phyloP scores from a whole-genome alignment of 2,888 invertebrate species.

The Gasteruption jaculator region DNA sequence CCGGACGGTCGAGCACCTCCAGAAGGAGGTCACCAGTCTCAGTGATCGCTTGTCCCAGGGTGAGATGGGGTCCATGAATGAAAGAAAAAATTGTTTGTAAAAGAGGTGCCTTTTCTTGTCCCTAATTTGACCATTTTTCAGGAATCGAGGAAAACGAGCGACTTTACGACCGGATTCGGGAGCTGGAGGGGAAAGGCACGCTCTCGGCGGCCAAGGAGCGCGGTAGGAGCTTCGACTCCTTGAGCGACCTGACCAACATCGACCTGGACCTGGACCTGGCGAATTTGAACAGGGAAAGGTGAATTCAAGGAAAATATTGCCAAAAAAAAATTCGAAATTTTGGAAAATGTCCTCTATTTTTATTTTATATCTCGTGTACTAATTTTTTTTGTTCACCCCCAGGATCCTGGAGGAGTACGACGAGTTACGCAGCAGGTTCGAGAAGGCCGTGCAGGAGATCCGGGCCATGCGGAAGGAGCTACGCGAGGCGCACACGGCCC shows the following conservation, averaged over 20 bases:
- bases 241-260: slow-evolving; percentile 76
- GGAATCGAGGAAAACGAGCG: slow-evolving; percentile 74
- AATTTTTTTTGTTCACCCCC: slow-evolving; percentile 11
- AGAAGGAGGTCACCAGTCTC: slow-evolving; percentile 64
- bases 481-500: slow-evolving; percentile 73
- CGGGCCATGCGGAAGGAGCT: slow-evolving; percentile 77
- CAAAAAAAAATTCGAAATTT: not conserved
- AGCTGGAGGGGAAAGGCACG: slow-evolving; percentile 62
- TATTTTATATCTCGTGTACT: not conserved
- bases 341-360: not conserved
- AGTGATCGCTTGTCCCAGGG: slow-evolving; percentile 65
- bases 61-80: slow-evolving; percentile 16
- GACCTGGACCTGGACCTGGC: slow-evolving; percentile 73
- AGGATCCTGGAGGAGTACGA: slow-evolving; percentile 76
- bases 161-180: slow-evolving; percentile 67
- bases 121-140: slow-evolving; percentile 23
- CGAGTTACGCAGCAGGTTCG: slow-evolving; percentile 71
- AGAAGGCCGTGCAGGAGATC: slow-evolving; percentile 80
- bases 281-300: slow-evolving; percentile 65
- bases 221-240: slow-evolving; percentile 69
- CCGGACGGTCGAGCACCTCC: slow-evolving; percentile 63
- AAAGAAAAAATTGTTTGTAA: not conserved
- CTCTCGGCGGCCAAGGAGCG: slow-evolving; percentile 58
- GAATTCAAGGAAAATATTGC: slow-evolving; percentile 31
- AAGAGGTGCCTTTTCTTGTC: not conserved